phyloP scores from a whole-genome alignment of 2,113 vertebrate species.

The Osmerus eperlanus region DNA sequence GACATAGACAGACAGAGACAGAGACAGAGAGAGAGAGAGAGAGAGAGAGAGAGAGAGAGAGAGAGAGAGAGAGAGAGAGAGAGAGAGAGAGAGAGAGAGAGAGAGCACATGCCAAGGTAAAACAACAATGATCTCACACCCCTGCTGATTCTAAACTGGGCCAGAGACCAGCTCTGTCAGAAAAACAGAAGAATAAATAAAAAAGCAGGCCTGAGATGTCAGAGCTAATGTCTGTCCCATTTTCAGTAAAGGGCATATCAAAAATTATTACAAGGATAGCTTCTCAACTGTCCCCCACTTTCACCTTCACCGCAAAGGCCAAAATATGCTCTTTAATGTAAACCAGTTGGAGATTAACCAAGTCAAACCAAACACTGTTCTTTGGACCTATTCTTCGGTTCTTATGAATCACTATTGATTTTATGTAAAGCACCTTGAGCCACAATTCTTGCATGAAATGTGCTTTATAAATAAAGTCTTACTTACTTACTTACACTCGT shows the following conservation, averaged over 20 bases:
- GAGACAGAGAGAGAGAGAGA: slow-evolving; percentile 1
- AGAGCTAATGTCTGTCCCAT: slow-evolving; percentile 38
- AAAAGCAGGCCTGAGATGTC: slow-evolving; percentile 42
- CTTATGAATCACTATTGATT: no score
- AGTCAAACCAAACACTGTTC: slow-evolving; percentile 33
- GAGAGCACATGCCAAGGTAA: slow-evolving; percentile 25
- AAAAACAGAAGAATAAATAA: slow-evolving; percentile 37
- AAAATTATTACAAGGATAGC: slow-evolving; percentile 26
- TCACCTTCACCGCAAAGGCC: slow-evolving; percentile 33
- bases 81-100: slow-evolving; percentile 6
- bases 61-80: slow-evolving; percentile 16
- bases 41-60: slow-evolving; percentile 31
- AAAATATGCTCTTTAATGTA: slow-evolving; percentile 31
- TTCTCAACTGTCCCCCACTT: slow-evolving; percentile 36
- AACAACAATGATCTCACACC: slow-evolving; percentile 61
- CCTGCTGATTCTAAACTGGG: slow-evolving; percentile 54
- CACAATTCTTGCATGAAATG: no score
- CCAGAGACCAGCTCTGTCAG: slow-evolving; percentile 52
- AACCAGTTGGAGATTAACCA: slow-evolving; percentile 37
- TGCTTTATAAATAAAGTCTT: no score
- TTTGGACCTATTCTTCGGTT: not conserved
- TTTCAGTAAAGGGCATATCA: slow-evolving; percentile 40
- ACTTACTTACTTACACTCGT: no score
- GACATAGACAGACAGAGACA: slow-evolving; percentile 15
- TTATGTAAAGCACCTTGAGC: no score